Base-by-base conservation (phyloP, 2,113 vertebrate genomes). In the Xyrauchen texanus region DNA sequence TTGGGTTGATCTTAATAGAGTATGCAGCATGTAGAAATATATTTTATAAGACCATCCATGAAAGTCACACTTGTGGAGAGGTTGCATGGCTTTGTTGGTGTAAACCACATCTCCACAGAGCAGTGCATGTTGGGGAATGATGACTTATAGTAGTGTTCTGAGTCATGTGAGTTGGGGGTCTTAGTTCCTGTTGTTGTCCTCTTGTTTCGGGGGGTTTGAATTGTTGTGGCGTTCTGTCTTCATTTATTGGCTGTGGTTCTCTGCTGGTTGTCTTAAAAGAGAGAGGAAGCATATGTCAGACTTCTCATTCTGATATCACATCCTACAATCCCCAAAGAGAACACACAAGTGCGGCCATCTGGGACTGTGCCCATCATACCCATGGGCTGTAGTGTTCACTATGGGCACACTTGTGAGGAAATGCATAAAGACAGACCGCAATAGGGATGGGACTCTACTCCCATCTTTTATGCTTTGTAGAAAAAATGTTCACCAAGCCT, bases 281-380 rank as follows among this genome's bases (percentile, higher is more conserved):
- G 44, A 8, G 86, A 91, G 87, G 21, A 81, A 90, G 88, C 89
- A 91, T 90, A 93, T 92, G 91, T 91, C 87, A 89, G 53, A 10
- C 15, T 34, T 34, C 21, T 34, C 21, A 34, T 34, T 34, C 21
- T 34, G 21, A 34, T 34, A 34, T 34, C 21, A 34, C 21, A 34
- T 34, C 21, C 21, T 34, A 34, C 21, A 34, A 34, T 34, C 21
- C 21, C 21, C 21, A 34, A 3, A 34, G 21, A 34, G 21, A 34
- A 84, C 85, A 91, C 81, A 83, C 87, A 90, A 91, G 91, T 92
- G 90, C 86, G 88, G 88, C 90, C 90, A 91, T 92, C 90, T 93
- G 90, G 91, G 89, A 90, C 87, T 87, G 77, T 90, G 88, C 89
- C 90, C 88, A 89, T 88, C 87, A 90, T 90, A 84, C 84, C 84